Conservation (phyloP, 2,113 vertebrate genomes). For the Oostethus manadensis region DNA sequence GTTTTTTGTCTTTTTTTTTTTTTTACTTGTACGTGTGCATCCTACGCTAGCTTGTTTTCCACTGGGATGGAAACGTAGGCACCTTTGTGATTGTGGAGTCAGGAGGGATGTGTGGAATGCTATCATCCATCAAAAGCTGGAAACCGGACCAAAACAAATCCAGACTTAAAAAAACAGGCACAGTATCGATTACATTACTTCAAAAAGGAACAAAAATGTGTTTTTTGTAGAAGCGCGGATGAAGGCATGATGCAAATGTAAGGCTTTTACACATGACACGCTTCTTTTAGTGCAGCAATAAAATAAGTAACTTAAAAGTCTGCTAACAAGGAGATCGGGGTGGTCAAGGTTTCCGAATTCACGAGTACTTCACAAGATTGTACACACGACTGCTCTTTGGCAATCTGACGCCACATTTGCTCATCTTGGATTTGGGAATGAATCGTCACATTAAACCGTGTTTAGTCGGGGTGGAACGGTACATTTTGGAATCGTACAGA, state of each 20-base stretch:
- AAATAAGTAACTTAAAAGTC: slow-evolving; percentile 71
- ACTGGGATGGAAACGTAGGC: slow-evolving; percentile 69
- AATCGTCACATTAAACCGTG: neutral
- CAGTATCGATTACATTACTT: slow-evolving; percentile 37
- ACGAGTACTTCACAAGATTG: slow-evolving; percentile 56
- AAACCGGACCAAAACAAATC: slow-evolving; percentile 32
- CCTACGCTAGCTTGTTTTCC: slow-evolving; percentile 38
- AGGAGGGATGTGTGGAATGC: slow-evolving; percentile 70
- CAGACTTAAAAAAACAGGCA: slow-evolving; percentile 53
- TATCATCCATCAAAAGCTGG: slow-evolving; percentile 46
- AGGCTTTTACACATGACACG: slow-evolving; percentile 76
- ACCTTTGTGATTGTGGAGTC: slow-evolving; percentile 71
- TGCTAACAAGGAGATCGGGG: slow-evolving; percentile 55
- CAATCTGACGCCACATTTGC: slow-evolving; percentile 44
- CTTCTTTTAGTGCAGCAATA: slow-evolving; percentile 50
- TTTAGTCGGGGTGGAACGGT: too few species aligned
- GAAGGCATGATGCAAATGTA: slow-evolving; percentile 75
- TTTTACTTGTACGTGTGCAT: slow-evolving; percentile 13
- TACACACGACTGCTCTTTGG: slow-evolving; percentile 63
- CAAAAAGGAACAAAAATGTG: slow-evolving; percentile 23
- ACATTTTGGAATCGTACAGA: too few species aligned
- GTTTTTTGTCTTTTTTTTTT: neutral
- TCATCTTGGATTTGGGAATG: neutral
- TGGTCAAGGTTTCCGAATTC: slow-evolving; percentile 51
- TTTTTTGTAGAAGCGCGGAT: slow-evolving; percentile 15